Conservation (phyloP, 2,113 vertebrate species). For the Hydropotes inermis region DNA sequence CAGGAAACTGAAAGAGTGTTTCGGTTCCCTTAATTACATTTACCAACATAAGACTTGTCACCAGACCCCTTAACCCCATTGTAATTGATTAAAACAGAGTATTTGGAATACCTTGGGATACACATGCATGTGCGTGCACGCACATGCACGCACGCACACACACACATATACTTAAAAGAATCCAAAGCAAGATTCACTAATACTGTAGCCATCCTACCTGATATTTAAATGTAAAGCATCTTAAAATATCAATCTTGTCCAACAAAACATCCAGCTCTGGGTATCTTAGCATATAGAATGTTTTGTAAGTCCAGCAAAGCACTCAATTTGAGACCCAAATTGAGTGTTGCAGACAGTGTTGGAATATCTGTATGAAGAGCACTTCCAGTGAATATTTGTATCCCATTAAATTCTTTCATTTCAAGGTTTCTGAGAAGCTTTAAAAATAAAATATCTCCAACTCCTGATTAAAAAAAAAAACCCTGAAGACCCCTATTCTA, state of each 20-base stretch:
- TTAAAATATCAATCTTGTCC: neutral
- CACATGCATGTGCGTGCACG: accelerated
- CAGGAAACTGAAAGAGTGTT: neutral
- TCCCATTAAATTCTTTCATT: neutral
- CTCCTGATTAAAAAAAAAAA: neutral
- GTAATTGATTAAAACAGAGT: neutral
- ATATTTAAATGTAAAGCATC: neutral
- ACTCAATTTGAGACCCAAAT: neutral
- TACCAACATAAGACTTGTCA: neutral
- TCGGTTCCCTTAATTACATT: neutral
- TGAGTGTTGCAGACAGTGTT: neutral
- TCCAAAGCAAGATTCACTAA: neutral
- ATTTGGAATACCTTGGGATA: neutral
- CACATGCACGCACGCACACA: neutral
- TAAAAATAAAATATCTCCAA: neutral
- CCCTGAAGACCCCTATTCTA: neutral
- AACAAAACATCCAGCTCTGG: neutral
- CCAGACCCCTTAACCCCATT: neutral
- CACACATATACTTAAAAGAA: neutral
- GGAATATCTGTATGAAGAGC: neutral
- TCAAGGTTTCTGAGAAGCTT: neutral
- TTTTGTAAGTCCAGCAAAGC: neutral
- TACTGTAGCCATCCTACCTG: neutral
- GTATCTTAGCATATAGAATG: neutral
- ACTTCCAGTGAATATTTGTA: neutral